phyloP scores from a whole-genome alignment of 2,888 invertebrate genomes.

The Epirrhoe alternata region DNA sequence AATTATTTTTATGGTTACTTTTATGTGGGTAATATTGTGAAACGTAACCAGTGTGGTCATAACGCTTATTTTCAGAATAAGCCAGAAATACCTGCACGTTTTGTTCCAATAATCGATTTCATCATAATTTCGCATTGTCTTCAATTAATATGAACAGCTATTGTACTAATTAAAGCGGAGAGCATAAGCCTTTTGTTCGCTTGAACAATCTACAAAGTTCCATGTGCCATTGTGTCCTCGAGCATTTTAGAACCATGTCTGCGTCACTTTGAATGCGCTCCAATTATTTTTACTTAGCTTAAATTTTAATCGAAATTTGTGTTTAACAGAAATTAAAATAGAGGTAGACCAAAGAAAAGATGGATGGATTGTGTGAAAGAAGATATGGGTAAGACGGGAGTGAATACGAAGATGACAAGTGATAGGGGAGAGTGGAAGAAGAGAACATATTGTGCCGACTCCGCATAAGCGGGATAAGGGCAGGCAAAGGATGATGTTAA shows the following conservation, averaged over 20 bases:
- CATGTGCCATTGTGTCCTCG: constrained; percentile 49
- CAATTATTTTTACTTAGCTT: not conserved
- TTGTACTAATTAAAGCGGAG: constrained; percentile 42
- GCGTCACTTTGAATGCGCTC: constrained; percentile 7
- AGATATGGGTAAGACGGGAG: no score
- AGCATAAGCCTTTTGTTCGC: constrained; percentile 41
- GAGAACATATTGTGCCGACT: no score
- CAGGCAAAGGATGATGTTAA: no score
- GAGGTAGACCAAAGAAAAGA: no score
- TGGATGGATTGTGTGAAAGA: no score
- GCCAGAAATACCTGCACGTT: constrained; percentile 6
- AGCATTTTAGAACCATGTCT: constrained; percentile 36
- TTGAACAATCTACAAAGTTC: constrained; percentile 30
- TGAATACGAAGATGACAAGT: no score
- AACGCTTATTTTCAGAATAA: not conserved
- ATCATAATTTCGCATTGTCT: constrained; percentile 35
- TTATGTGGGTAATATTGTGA: no score
- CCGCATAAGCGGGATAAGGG: no score
- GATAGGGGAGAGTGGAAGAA: no score
- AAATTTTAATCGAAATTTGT: no score
- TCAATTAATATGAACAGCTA: constrained; percentile 39
- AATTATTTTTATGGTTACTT: no score
- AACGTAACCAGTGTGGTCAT: not conserved
- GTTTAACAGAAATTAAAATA: no score
- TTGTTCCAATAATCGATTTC: constrained; percentile 30